Conservation (phyloP, 2,113 vertebrate genomes). For the Albula glossodonta region DNA sequence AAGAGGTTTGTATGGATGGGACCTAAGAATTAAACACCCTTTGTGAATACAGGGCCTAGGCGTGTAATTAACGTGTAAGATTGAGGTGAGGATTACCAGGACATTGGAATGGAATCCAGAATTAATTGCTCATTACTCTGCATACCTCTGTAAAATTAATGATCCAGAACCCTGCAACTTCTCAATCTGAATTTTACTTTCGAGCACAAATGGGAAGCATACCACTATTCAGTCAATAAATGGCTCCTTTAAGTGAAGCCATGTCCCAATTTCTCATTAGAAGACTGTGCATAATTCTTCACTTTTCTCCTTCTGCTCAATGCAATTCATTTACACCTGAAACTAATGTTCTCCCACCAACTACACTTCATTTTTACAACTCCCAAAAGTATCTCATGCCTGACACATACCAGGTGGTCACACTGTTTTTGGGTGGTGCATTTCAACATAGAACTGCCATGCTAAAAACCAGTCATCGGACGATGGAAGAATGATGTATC, state of each 20-base stretch:
- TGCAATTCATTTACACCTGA: constrained; percentile 1
- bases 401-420: background rate
- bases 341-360: background rate
- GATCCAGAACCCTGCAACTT: background rate
- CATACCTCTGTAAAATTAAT: background rate
- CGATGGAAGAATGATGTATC: too few relatives aligned
- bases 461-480: background rate
- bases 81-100: background rate
- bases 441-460: background rate
- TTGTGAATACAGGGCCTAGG: background rate
- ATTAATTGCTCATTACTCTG: background rate
- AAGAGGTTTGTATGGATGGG: background rate
- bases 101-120: background rate
- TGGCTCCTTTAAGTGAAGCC: background rate
- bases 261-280: constrained; percentile 14
- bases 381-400: background rate
- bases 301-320: background rate
- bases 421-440: background rate
- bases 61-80: constrained; percentile 3
- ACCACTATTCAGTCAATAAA: background rate
- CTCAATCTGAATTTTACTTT: constrained; percentile 3
- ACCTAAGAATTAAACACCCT: background rate
- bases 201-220: background rate
- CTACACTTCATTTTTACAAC: background rate
- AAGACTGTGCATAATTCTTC: background rate